Conservation (phyloP, 1,140 invertebrate genomes). For the Ephestia elutella region DNA sequence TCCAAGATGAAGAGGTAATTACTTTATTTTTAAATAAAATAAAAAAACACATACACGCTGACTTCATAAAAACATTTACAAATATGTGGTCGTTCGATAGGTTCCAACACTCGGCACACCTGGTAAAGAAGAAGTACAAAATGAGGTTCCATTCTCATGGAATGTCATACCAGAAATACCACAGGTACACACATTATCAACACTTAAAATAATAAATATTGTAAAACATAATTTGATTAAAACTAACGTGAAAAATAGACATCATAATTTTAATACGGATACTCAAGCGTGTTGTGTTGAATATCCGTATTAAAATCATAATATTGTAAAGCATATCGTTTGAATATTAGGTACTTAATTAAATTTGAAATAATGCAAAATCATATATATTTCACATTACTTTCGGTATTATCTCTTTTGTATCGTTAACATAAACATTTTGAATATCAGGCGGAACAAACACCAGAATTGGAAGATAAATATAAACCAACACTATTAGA, state of each 20-base stretch:
- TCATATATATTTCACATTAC: too few species aligned
- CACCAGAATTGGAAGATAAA: constrained; percentile 57
- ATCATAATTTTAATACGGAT: too few species aligned
- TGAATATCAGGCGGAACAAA: constrained; percentile 60
- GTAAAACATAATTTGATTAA: constrained; percentile 9
- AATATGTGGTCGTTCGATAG: constrained; percentile 27
- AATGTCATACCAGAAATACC: constrained; percentile 63
- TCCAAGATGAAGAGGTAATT: background rate
- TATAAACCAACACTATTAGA: constrained; percentile 58
- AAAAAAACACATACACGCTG: background rate
- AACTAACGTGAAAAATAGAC: too few species aligned
- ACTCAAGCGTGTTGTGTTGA: too few species aligned
- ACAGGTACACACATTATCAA: constrained; percentile 42
- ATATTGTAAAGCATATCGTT: too few species aligned
- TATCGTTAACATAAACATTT: constrained; percentile 17
- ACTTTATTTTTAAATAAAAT: background rate
- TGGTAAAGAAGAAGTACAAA: constrained; percentile 40
- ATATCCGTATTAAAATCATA: too few species aligned
- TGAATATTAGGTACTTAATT: too few species aligned
- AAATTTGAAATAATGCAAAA: too few species aligned
- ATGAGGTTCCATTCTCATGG: constrained; percentile 62
- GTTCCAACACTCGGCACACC: constrained; percentile 41
- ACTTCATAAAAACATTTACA: background rate
- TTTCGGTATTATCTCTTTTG: too few species aligned
- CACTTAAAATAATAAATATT: background rate